Base-by-base conservation (phyloP, 1,140 invertebrate species). In the Drosophila pruinosa region DNA sequence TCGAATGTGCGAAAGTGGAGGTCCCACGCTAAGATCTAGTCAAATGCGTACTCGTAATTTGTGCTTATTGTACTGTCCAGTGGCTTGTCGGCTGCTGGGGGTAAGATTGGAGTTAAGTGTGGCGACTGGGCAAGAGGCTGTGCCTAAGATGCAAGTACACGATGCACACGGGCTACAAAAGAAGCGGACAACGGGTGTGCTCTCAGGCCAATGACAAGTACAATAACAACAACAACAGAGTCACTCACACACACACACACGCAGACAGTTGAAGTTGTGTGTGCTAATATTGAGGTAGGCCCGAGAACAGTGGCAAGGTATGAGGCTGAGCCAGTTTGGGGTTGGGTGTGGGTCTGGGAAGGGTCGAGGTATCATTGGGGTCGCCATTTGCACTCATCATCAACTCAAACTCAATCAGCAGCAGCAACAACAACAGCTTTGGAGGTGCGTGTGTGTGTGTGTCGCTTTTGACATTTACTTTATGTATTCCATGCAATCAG, bases 391-490 rank as follows among this genome's bases (percentile, higher is more conserved):
- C 65, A 81, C 81, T 86, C 82, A 88, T 86, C 82, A 81, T 74
- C 81, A 67, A 75, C 81, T 85, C 81, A 85, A 85, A 83, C 80
- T 83, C 80, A 83, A 83, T 86, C 80, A 85, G 64, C 79, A 67
- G 19, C 74, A 62, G 15, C 57, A 73, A 52, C 65, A 75, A 52
- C 53, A 53, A 38, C 43, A 59, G 26, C 26, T 45, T 17, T 21
- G 36, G 45, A 50, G 36, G 70, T 61, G 52, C 38, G 41, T 43
- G 61, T 45, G 76, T 67, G 64, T 59, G 71, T 77, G 72, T 76
- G 56, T 76, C 82, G 81, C 81, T 85, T 85, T 85, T 85, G 81
- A 88, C 81, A 85, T 85, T 85, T 85, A 85, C 81, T 85, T 85
- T 86, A 85, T 85, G 81, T 85, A 85, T 85, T 78, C 69, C 70